These are phyloP conservation scores for Ailurus styani DNA, from an alignment of 2,113 vertebrate species.

Conservation along the genomic window DNA sequence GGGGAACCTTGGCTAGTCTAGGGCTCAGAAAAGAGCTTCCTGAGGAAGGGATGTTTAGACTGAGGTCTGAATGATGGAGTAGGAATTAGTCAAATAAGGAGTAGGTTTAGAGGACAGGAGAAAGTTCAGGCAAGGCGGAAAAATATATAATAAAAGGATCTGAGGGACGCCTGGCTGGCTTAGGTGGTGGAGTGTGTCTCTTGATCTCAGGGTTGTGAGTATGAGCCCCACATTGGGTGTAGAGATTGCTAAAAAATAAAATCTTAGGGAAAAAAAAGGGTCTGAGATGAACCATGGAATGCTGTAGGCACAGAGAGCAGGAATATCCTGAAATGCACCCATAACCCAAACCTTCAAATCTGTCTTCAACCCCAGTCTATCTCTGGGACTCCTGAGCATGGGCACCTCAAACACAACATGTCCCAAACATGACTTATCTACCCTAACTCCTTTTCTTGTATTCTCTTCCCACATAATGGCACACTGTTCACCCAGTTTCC, in stretches of 20 bases:
- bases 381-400: not conserved
- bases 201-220: not conserved
- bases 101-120: not conserved
- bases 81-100: not conserved
- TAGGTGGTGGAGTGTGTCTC: not conserved
- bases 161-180: not conserved
- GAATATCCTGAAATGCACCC: not conserved
- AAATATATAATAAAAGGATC: not conserved
- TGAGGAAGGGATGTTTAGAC: not conserved
- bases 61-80: not conserved
- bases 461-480: not conserved
- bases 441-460: not conserved
- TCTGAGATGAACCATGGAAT: not conserved
- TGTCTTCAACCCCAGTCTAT: not conserved
- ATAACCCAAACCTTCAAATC: not conserved
- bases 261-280: not conserved
- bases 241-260: not conserved
- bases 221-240: not conserved
- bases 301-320: not conserved
- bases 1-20: not conserved
- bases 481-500: not conserved
- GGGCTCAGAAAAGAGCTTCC: not conserved
- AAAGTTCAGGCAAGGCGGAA: not conserved
- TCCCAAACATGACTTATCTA: not conserved
- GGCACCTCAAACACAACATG: not conserved